A percentile compares a stretch with the other conserved stretches of the same genome.
Conservation (phyloP, 2,888 invertebrate genomes). For the Drosophila longiperda region DNA sequence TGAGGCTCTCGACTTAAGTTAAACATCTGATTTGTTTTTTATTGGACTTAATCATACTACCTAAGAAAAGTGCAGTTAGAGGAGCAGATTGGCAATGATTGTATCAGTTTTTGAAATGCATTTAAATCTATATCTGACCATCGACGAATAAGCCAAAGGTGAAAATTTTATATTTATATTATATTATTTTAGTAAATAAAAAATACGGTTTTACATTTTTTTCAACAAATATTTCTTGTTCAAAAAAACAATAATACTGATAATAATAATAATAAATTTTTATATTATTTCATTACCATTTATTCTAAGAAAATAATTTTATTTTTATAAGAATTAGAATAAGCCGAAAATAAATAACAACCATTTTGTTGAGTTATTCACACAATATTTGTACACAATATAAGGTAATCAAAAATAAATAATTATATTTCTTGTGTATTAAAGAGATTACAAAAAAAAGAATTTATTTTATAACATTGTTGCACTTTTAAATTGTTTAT, state of each 20-base stretch:
- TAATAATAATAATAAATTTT: neutral
- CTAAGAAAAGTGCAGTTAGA: constrained; percentile 23
- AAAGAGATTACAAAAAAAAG: neutral
- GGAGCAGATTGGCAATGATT: constrained; percentile 3
- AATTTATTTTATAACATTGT: neutral
- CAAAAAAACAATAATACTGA: neutral
- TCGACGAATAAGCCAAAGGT: neutral
- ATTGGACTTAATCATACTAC: constrained; percentile 56
- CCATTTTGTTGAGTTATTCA: neutral
- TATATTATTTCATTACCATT: neutral
- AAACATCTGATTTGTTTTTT: constrained; percentile 50
- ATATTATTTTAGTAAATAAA: neutral
- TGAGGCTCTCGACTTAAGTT: constrained; percentile 50
- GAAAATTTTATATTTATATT: neutral
- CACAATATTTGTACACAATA: neutral
- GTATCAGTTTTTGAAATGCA: neutral
- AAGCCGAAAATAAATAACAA: neutral
- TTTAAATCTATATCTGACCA: neutral
- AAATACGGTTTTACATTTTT: neutral
- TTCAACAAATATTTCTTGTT: neutral
- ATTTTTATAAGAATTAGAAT: neutral
- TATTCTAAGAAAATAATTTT: neutral
- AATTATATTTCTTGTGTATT: neutral
- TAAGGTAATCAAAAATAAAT: neutral
- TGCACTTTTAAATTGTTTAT: neutral